Conservation (phyloP, 2,888 invertebrate species). For the Brachylomia viminalis region DNA sequence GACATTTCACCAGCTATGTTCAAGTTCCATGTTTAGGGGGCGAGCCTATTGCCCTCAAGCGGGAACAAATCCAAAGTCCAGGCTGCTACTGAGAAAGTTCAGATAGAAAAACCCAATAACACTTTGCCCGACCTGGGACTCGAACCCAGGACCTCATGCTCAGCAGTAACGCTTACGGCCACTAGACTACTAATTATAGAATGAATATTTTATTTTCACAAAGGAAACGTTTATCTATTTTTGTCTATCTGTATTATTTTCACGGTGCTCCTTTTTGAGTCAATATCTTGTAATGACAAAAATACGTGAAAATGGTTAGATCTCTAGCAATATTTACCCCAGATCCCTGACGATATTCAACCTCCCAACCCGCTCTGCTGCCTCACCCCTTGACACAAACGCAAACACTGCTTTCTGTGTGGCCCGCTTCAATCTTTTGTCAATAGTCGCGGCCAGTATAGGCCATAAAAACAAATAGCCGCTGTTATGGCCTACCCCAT, state of each 20-base stretch:
- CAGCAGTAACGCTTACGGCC: too few relatives aligned
- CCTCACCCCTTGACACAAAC: neutral
- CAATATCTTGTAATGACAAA: neutral
- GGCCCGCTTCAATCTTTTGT: constrained; percentile 39
- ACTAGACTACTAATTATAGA: neutral
- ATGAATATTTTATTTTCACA: neutral
- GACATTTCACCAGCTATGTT: too few relatives aligned
- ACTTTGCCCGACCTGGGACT: too few relatives aligned
- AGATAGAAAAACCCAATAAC: too few relatives aligned
- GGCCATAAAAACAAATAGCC: constrained; percentile 53
- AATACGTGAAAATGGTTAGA: neutral
- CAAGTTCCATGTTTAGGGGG: too few relatives aligned
- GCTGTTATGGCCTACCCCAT: constrained; percentile 40
- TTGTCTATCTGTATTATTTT: neutral
- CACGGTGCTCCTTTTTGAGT: neutral
- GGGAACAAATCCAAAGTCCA: too few relatives aligned
- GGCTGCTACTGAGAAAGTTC: too few relatives aligned
- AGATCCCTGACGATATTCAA: neutral
- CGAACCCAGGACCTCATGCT: too few relatives aligned
- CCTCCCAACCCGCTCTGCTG: neutral
- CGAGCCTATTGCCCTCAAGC: too few relatives aligned
- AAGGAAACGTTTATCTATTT: neutral
- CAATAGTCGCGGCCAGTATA: constrained; percentile 42
- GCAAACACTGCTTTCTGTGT: neutral
- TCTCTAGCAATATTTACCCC: neutral